Evolutionary conservation across 2,797 vertebrate species (phyloP), one percentile per base, ranked within the genome.

Genomic region (Microctenopoma steveboyesi): DNA sequence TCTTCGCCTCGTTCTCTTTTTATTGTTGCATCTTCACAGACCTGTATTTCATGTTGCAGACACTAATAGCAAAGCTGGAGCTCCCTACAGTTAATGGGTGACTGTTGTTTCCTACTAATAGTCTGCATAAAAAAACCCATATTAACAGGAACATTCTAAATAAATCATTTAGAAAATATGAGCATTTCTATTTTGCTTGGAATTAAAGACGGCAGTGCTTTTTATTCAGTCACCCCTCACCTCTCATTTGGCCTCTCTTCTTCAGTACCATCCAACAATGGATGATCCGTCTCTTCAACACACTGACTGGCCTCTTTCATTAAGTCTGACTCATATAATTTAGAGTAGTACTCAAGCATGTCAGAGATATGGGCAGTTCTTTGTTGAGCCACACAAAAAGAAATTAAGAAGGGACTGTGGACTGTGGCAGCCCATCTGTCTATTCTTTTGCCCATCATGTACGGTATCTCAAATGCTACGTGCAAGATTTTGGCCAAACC

Each of bases 51-150:
- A 79, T 28, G 45, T n/a, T 40, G 57, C 57, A 74, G 82, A 81
- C 78, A 69, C 76, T 83, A 81, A 88, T 78, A 66, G 84, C 65
- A 22, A 74, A 60, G 64, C 67, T 72, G 54, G 59, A 79, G 60
- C 42, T 74, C 59, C 69, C 73, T 63, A 37, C 72, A 76, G 69
- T 49, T 61, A 57, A 79, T 71, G 51, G 79, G 37, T 27, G 13
- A 52, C 61, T 70, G 69, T 74, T 83, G 22, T 22, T 22, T 75
- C 72, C 45, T 35, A 59, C 62, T 71, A 75, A 81, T 72, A 74
- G 53, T 42, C 9, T 42, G 57, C 64, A 48, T 80, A 57, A 54
- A 40, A 40, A 40, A 4, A 54, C 28, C 5, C 22, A 45, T 12
- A 35, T 37, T 8, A 53, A 53, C 9, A 39, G 16, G 2, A 15